A percentile compares a stretch with the other conserved stretches of the same genome.
Conservation (phyloP, 2,797 vertebrate genomes). For the Cossypha dichroa region DNA sequence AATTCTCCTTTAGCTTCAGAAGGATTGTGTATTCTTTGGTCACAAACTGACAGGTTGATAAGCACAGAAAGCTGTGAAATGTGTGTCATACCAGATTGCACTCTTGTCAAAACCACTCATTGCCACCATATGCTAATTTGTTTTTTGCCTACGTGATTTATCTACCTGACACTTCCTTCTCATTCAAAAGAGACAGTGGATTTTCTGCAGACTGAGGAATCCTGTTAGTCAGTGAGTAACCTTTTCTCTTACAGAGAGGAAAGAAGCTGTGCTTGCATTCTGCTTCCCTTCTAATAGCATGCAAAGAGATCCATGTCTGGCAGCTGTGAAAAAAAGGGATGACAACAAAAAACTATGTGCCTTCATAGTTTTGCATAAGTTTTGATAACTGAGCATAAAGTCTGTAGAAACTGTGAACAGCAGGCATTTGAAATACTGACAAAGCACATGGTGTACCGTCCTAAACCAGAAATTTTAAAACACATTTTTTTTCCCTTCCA, state of each 20-base stretch:
- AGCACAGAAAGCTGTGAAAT: background rate
- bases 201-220: background rate
- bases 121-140: background rate
- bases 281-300: background rate
- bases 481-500: background rate
- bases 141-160: background rate
- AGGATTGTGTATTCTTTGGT: background rate
- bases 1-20: background rate
- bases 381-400: background rate
- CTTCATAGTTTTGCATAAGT: background rate
- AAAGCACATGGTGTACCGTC: background rate
- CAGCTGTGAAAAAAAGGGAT: background rate
- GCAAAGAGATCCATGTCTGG: accelerated
- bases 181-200: background rate
- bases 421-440: background rate
- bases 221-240: background rate
- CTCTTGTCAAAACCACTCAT: background rate
- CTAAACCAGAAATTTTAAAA: background rate
- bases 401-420: background rate
- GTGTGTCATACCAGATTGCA: background rate
- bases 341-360: background rate
- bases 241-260: background rate
- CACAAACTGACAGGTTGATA: background rate
- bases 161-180: background rate
- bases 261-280: background rate